phyloP scores from a whole-genome alignment of 2,797 vertebrate species.

The Amblyopsis hoosieri region DNA sequence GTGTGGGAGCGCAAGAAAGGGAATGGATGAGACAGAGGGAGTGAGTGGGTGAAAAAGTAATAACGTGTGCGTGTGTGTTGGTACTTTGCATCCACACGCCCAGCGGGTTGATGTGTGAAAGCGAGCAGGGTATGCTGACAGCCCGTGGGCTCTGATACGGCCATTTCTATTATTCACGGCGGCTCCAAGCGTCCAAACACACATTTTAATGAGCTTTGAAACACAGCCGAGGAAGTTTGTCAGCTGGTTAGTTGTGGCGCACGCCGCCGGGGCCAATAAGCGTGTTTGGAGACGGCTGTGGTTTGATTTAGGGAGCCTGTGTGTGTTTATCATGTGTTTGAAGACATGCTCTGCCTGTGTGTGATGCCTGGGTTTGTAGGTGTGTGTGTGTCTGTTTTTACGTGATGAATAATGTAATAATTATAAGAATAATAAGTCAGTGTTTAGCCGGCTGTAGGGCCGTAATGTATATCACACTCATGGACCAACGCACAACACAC shows the following conservation, averaged over 20 bases:
- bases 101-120: constrained; percentile 57
- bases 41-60: not conserved
- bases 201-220: constrained; percentile 68
- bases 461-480: not conserved
- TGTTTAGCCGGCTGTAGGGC: too few relatives aligned
- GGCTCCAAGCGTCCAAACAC: constrained; percentile 50
- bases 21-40: constrained; percentile 19
- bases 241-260: constrained; percentile 46
- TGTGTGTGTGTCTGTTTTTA: too few relatives aligned
- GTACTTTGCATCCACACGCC: constrained; percentile 53
- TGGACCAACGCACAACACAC: constrained; percentile 35
- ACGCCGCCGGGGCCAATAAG: constrained; percentile 22
- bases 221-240: constrained; percentile 55
- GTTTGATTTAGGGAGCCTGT: constrained; percentile 52
- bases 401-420: too few relatives aligned
- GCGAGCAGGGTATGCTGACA: constrained; percentile 41
- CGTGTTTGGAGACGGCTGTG: constrained; percentile 27
- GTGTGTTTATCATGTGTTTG: constrained; percentile 18
- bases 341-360: not conserved
- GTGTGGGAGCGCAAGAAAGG: constrained; percentile 6
- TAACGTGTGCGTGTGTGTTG: constrained; percentile 15
- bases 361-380: not conserved
- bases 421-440: too few relatives aligned
- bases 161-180: constrained; percentile 66
- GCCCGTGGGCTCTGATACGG: constrained; percentile 56